These are phyloP conservation scores for Zoroaster sp. DNA, from an alignment of 53 echinoderm and acorn worm species.

Conservation along the genomic window DNA sequence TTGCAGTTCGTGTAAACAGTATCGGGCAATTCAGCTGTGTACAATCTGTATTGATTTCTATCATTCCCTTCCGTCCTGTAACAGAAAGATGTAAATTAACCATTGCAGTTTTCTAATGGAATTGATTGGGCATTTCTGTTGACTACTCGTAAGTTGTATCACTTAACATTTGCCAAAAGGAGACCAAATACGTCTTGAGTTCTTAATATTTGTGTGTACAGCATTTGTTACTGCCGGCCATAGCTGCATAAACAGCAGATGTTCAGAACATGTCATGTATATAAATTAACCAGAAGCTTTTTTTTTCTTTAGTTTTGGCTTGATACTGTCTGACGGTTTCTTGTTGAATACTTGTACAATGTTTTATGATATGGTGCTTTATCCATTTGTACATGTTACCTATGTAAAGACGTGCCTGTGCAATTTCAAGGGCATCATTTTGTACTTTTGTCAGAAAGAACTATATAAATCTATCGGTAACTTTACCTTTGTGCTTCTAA, in stretches of 20 bases:
- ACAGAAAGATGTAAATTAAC: not conserved
- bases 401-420: slow-evolving; percentile 19
- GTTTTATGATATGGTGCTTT: slow-evolving; percentile 36
- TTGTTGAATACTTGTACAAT: not conserved
- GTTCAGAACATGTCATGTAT: not conserved
- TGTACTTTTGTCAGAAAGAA: slow-evolving; percentile 59
- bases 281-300: not conserved
- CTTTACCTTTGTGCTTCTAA: slow-evolving; percentile 41
- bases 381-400: slow-evolving; percentile 20
- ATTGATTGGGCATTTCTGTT: not conserved
- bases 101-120: not conserved
- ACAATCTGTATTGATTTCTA: not conserved
- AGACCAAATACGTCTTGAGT: not conserved
- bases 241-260: not conserved
- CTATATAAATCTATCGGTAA: slow-evolving; percentile 32
- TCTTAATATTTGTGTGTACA: no score
- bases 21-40: not conserved
- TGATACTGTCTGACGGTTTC: not conserved
- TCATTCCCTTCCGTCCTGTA: not conserved
- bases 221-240: not conserved
- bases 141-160: no score
- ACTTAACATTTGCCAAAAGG: not conserved
- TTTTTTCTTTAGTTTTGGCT: not conserved
- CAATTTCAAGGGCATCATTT: slow-evolving; percentile 20
- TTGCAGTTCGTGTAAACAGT: not conserved